Evolutionary conservation across 2,888 invertebrate species (phyloP).

Genomic region (Eupithecia tripunctaria): DNA sequence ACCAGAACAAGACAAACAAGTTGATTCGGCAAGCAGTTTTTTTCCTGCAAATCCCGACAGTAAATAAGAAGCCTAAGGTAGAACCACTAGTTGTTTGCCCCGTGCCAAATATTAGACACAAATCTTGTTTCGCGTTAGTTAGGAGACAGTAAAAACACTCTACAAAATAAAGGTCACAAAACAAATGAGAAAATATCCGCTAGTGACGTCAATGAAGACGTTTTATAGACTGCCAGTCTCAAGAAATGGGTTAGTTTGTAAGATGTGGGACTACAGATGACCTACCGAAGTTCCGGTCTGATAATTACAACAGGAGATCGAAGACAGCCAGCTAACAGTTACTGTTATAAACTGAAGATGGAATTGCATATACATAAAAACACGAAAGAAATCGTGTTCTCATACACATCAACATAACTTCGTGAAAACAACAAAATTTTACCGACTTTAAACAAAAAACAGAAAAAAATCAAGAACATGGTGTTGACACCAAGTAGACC

Average conservation of each 20-base stretch:
- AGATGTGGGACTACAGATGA: neutral
- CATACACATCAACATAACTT: neutral
- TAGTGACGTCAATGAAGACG: neutral
- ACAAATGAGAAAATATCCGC: slow-evolving; percentile 10
- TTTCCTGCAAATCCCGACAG: slow-evolving; percentile 36
- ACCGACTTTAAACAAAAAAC: neutral
- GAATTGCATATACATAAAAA: neutral
- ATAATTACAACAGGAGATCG: neutral
- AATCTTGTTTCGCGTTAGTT: slow-evolving; percentile 28
- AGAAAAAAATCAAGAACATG: too few relatives aligned
- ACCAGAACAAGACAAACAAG: slow-evolving; percentile 44
- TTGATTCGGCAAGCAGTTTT: slow-evolving; percentile 44
- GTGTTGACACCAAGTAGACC: too few relatives aligned
- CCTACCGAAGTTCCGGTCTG: neutral
- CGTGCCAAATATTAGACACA: slow-evolving; percentile 31
- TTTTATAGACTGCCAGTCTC: neutral
- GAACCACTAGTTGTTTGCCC: slow-evolving; percentile 24
- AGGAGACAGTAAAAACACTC: slow-evolving; percentile 23
- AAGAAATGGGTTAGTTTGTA: neutral
- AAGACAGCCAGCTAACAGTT: neutral
- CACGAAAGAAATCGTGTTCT: neutral
- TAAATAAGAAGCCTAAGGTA: slow-evolving; percentile 38
- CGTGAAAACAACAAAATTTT: neutral
- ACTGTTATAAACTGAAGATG: neutral
- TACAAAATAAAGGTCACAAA: slow-evolving; percentile 23